phyloP scores from a whole-genome alignment of 2,113 vertebrate species.

The Lonchura striata region DNA sequence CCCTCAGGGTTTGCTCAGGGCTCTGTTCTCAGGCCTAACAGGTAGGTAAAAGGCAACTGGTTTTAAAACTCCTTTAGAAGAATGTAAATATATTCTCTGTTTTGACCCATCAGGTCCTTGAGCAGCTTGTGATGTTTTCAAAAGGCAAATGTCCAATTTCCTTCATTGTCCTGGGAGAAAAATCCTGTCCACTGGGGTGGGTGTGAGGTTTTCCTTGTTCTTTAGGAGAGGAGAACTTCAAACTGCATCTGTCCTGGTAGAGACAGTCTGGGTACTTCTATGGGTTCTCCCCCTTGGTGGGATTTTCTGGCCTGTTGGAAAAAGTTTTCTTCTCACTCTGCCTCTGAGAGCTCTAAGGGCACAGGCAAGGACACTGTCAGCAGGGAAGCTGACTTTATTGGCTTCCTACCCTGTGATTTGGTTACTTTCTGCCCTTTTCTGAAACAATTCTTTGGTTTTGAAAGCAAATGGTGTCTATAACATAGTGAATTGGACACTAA shows the following conservation, averaged over 20 bases:
- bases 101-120: conserved; percentile 1
- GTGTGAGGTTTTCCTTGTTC: neutral
- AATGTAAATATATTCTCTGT: conserved; percentile 4
- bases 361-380: conserved; percentile 20
- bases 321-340: neutral
- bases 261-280: neutral
- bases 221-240: neutral
- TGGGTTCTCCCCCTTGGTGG: neutral
- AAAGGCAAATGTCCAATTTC: neutral
- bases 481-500: conserved; percentile 66
- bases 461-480: conserved; percentile 66
- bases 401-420: neutral
- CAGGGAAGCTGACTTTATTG: neutral
- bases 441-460: conserved; percentile 54
- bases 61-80: neutral
- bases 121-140: neutral
- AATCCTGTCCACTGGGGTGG: neutral
- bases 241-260: neutral
- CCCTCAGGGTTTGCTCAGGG: neutral
- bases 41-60: neutral
- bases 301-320: neutral
- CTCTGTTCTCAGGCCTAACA: neutral
- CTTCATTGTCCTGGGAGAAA: neutral
- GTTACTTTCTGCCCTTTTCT: conserved; percentile 33
- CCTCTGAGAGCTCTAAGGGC: conserved; percentile 31